Evolutionary conservation across 2,113 vertebrate species (phyloP).

Genomic region (Poeciliopsis turrubarensis): DNA sequence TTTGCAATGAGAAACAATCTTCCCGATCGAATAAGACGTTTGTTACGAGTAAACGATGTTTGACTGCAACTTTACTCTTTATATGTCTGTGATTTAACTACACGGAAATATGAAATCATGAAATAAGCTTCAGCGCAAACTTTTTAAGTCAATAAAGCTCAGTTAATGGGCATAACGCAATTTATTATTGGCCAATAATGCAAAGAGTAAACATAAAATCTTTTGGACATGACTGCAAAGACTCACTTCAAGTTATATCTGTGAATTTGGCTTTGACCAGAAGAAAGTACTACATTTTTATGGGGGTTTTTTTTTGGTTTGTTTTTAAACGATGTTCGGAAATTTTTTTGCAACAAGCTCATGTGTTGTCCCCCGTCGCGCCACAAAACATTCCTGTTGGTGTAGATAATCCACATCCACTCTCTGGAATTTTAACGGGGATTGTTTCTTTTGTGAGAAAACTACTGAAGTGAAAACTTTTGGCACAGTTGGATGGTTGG

Average conservation of each 20-base stretch:
- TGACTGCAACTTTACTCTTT: too few species aligned
- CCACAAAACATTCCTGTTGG: slow-evolving; percentile 8
- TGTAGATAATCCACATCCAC: slow-evolving; percentile 19
- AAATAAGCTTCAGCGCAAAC: not conserved
- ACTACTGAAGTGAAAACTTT: slow-evolving; percentile 25
- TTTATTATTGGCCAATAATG: not conserved
- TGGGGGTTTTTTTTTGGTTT: not conserved
- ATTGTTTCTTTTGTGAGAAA: slow-evolving; percentile 25
- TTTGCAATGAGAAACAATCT: too few species aligned
- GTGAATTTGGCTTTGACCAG: not conserved
- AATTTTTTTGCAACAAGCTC: not conserved
- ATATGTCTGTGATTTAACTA: too few species aligned
- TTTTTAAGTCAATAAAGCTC: not conserved
- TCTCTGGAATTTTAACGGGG: slow-evolving; percentile 37
- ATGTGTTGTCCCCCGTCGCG: not conserved
- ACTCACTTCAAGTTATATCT: not conserved
- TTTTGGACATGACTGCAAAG: not conserved
- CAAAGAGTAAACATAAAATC: not conserved
- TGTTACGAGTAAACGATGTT: too few species aligned
- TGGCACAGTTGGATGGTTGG: slow-evolving; percentile 19
- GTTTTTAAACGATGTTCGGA: not conserved
- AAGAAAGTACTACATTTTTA: not conserved
- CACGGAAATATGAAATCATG: too few species aligned
- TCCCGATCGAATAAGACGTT: too few species aligned
- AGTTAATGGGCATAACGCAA: not conserved